These are phyloP conservation scores for Micrasema longulum DNA, from an alignment of 1,140 invertebrate genomes.

Conservation along the genomic window DNA sequence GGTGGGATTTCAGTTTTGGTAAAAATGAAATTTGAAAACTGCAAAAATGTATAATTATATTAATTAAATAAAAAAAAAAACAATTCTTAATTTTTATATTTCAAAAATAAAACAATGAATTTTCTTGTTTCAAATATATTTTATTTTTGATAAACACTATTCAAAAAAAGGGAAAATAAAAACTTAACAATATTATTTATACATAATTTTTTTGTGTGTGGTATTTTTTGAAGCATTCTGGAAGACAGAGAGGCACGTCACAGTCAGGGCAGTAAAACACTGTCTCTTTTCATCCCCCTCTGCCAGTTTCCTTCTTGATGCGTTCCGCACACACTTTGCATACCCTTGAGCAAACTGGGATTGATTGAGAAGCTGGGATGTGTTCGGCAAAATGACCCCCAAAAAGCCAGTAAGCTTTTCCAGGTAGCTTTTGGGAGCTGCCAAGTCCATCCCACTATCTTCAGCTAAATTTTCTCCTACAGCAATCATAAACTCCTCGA, in stretches of 20 bases:
- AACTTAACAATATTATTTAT: background rate
- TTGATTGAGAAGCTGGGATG: constrained; percentile 4
- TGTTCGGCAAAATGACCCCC: background rate
- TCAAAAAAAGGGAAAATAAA: background rate
- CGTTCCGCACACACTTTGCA: constrained; percentile 54
- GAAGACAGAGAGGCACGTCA: constrained; percentile 47
- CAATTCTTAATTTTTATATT: too few relatives aligned
- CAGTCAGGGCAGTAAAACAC: constrained; percentile 53
- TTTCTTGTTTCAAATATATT: too few relatives aligned
- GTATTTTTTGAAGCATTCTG: constrained; percentile 46
- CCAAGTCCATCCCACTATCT: background rate
- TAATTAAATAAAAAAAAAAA: too few relatives aligned
- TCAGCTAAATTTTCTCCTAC: background rate
- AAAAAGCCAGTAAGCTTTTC: constrained; percentile 1
- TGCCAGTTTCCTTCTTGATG: constrained; percentile 50
- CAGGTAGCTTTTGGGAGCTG: background rate
- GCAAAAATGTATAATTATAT: too few relatives aligned
- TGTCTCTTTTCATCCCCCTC: constrained; percentile 53
- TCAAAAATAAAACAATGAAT: too few relatives aligned
- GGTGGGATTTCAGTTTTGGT: too few relatives aligned
- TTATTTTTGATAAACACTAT: too few relatives aligned
- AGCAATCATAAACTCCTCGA: background rate
- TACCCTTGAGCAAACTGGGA: constrained; percentile 33
- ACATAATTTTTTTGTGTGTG: constrained; percentile 38
- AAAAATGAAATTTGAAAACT: too few relatives aligned